Percentiles rank a stretch among this genome's conserved stretches.
phyloP scores from a whole-genome alignment of 2,113 vertebrate species.

The Ammospiza caudacuta region DNA sequence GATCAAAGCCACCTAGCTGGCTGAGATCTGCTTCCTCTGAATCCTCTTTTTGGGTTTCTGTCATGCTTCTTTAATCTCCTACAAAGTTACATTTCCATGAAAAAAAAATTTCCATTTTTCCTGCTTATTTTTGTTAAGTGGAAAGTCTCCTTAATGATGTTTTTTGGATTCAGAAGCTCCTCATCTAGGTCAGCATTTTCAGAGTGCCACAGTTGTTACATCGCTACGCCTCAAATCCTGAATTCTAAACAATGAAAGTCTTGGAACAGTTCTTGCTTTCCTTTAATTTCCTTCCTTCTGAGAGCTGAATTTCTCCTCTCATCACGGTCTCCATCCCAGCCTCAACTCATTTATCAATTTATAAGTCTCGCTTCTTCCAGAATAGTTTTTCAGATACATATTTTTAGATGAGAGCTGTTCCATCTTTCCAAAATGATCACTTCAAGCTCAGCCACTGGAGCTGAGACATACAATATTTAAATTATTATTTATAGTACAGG shows the following conservation, averaged over 20 bases:
- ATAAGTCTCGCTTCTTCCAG: slow-evolving; percentile 47
- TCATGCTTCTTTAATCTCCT: slow-evolving; percentile 52
- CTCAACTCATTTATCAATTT: slow-evolving; percentile 61
- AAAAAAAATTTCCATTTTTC: slow-evolving; percentile 28
- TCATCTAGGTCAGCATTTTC: slow-evolving; percentile 66
- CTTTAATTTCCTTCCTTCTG: slow-evolving; percentile 42
- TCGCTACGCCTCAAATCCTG: slow-evolving; percentile 10
- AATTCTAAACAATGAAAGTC: slow-evolving; percentile 55
- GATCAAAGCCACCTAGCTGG: slow-evolving; percentile 22
- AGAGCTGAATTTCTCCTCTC: slow-evolving; percentile 46
- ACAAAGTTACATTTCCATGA: slow-evolving; percentile 42
- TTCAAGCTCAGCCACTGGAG: slow-evolving; percentile 66
- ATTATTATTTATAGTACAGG: slow-evolving; percentile 70
- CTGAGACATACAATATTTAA: slow-evolving; percentile 71
- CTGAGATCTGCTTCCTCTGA: slow-evolving; percentile 13
- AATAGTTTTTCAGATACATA: slow-evolving; percentile 60
- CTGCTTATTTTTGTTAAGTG: slow-evolving; percentile 28
- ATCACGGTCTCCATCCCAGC: slow-evolving; percentile 36
- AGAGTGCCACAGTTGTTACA: slow-evolving; percentile 17
- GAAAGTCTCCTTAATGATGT: slow-evolving; percentile 40
- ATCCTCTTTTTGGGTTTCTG: slow-evolving; percentile 29
- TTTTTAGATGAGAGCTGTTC: slow-evolving; percentile 66
- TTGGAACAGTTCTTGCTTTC: slow-evolving; percentile 1
- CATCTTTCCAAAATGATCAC: slow-evolving; percentile 67
- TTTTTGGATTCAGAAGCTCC: slow-evolving; percentile 39